Base-by-base conservation (phyloP, 2,888 invertebrate species). In the Helicoverpa assulta region DNA sequence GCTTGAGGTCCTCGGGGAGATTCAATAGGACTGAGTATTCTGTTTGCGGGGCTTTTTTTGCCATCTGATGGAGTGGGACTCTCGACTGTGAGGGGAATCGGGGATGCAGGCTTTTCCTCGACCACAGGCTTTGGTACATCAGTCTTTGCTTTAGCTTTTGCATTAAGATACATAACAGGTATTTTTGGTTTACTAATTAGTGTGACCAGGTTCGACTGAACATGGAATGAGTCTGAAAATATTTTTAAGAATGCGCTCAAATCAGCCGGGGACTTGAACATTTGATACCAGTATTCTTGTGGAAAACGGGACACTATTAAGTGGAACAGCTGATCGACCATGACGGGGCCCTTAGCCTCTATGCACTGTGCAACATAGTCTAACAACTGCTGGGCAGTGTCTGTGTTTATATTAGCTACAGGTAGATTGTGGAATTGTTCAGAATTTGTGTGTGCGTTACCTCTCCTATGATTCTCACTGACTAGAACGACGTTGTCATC, bases 141-240 rank as follows among this genome's bases (percentile, higher is more conserved):
- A 94, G 94, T 94, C 95, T 95, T 95, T 77, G 85, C 86, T 93
- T 95, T 95, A 78, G 93, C 85, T 90, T 95, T 95, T 80, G 96
- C 91, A 89, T 96, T 95, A 73, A 96, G 90, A 93, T 95, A 96
- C 93, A 95, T 94, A 76, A 95, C 96, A 83, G 96, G 97, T 85
- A 97, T 96, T 96, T 97, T 97, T 89, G 97, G 97, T 89, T 97
- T 97, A 89, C 97, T 97, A 85, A 98, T 96, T 81, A 98, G 94
- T 68, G 98, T 98, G 85, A 99, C 98, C 92, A 99, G 96, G 96
- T 99, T 99, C 64, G 98, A 97, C 90, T 99, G 99, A 75, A 99
- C 98, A 91, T 98, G 98, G 94, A 99, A 99, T 86, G 98, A 97
- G 91, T 99, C 98, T n/a, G 99, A 98, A 91, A 99, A 99, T 94